phyloP scores from a whole-genome alignment of 2,888 invertebrate genomes.

The Drosophila meridionalis region DNA sequence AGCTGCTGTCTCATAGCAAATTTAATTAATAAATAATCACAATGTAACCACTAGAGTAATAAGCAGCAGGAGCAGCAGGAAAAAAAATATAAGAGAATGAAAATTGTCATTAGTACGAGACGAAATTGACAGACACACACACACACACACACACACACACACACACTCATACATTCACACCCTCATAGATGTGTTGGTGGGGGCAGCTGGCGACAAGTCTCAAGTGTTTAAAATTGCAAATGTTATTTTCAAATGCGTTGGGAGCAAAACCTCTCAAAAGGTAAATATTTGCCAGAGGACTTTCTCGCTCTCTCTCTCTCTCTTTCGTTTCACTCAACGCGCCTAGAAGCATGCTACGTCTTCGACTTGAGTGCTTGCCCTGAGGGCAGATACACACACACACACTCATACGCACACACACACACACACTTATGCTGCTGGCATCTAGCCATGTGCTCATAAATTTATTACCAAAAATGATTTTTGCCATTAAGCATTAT shows the following conservation, averaged over 20 bases:
- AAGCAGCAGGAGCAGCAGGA: conserved; percentile 44
- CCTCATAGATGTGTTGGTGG: conserved; percentile 24
- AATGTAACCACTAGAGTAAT: conserved; percentile 78
- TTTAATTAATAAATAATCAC: conserved; percentile 83
- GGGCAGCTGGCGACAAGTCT: conserved; percentile 71
- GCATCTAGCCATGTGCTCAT: conserved; percentile 58
- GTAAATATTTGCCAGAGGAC: conserved; percentile 75
- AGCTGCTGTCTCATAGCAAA: conserved; percentile 66
- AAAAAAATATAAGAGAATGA: conserved; percentile 40
- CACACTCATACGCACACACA: conserved; percentile 21
- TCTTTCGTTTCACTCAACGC: conserved; percentile 5
- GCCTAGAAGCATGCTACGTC: conserved; percentile 45
- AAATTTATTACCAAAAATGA: conserved; percentile 80
- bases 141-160: conserved; percentile 7
- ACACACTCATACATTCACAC: neutral
- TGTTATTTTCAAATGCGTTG: conserved; percentile 76
- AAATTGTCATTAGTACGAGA: conserved; percentile 72
- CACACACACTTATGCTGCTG: conserved; percentile 13
- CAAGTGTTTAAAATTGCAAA: conserved; percentile 79
- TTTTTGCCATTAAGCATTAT: conserved; percentile 81
- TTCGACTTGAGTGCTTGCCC: conserved; percentile 60
- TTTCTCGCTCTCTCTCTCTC: neutral
- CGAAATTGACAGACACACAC: conserved; percentile 54
- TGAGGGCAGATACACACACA: conserved; percentile 41
- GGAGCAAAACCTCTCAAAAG: conserved; percentile 53